Evolutionary conservation across 2,888 invertebrate species (phyloP), one percentile per base, ranked within the genome.

Genomic region (Pandemis cinnamomeana): DNA sequence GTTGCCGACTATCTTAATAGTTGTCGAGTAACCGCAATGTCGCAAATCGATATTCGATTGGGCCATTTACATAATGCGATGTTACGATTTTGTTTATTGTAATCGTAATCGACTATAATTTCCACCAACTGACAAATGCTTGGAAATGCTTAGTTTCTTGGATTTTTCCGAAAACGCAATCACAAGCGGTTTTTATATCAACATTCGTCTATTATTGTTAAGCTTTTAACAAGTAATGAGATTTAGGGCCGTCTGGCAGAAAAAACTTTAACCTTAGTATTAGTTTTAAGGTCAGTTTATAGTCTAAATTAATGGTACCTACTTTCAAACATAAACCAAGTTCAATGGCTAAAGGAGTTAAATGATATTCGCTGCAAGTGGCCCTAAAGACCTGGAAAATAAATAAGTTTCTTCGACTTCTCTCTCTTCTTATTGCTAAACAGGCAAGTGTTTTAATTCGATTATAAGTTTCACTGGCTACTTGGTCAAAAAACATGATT

Each of bases 21-120:
- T 75, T 66, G 72, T 67, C 64, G 64, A 58, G 68, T 71, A 71
- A 71, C 75, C 69, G 69, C 71, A 76, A 75, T 77, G 77, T 81
- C 71, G 78, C 75, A 75, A 76, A 78, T 77, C 81, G 79, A 80
- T 80, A 80, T 78, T 81, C 75, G 78, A 81, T 79, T 78, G 60
- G 64, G 64, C 63, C 77, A 80, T 82, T 82, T 78, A 75, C 80
- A 80, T 82, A 80, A 80, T 79, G 72, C 63, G 36, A 66, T 51
- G 66, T 66, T 66, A 66, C 66, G 53, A n/a, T 53, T 66, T 27
- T 58, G 58, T 58, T 58, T 53, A 66, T 48, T 53, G 51, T 66
- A 51, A 66, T 66, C 3, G 51, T 66, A 51, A 66, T 66, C 3
- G 66, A 51, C 66, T 53, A 58, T 58, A 15, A 58, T 62, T 62